These are phyloP conservation scores for Volucella inflata DNA, from an alignment of 2,888 invertebrate genomes.

Conservation along the genomic window DNA sequence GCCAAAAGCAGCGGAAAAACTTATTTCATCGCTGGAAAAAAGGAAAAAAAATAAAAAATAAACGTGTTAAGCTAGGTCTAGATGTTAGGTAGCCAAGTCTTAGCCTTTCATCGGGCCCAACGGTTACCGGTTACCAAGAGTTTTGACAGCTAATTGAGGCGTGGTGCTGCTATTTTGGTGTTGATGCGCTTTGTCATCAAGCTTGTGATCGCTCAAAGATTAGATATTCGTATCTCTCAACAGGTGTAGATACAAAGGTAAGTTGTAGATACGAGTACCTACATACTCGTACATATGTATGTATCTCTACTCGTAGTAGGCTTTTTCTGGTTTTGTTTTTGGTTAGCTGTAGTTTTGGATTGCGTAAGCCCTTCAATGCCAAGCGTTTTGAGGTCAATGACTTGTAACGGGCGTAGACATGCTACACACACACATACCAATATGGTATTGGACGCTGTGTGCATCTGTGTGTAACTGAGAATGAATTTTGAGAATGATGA, in stretches of 20 bases:
- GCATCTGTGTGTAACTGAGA: slow-evolving; percentile 48
- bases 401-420: slow-evolving; percentile 63
- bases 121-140: background rate
- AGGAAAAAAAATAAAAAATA: background rate
- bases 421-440: slow-evolving; percentile 7
- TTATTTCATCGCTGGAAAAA: background rate
- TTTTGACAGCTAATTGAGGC: slow-evolving; percentile 1
- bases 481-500: slow-evolving; percentile 53
- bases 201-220: slow-evolving; percentile 37
- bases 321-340: slow-evolving; percentile 11
- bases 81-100: background rate
- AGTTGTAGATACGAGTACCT: too few species aligned
- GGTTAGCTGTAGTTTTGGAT: slow-evolving; percentile 19
- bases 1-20: slow-evolving; percentile 5
- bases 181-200: slow-evolving; percentile 19
- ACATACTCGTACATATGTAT: too few species aligned
- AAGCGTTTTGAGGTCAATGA: slow-evolving; percentile 69
- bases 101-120: too few species aligned
- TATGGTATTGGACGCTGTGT: slow-evolving; percentile 48
- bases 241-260: slow-evolving; percentile 15
- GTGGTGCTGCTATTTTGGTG: background rate
- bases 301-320: slow-evolving; percentile 9
- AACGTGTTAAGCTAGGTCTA: slow-evolving; percentile 52
- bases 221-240: slow-evolving; percentile 43
- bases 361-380: slow-evolving; percentile 64